A percentile compares a stretch with the other conserved stretches of the same genome.
These are phyloP conservation scores for Pantala flavescens DNA, from an alignment of 1,140 invertebrate genomes.

Conservation along the genomic window DNA sequence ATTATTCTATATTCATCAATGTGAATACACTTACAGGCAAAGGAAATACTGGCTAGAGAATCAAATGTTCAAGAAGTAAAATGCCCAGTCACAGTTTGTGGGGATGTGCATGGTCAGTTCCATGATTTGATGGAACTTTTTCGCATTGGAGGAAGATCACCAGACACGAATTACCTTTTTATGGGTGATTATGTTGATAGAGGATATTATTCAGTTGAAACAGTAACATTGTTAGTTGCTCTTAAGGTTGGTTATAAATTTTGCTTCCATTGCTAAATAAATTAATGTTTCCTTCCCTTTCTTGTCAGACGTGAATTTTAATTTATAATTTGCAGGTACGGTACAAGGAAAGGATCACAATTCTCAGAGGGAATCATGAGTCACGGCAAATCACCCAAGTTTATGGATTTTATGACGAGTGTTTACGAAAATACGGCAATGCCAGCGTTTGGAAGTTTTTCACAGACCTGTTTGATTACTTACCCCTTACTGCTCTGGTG, in stretches of 20 bases:
- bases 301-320: not conserved
- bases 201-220: conserved; percentile 99
- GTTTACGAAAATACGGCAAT: conserved; percentile 98
- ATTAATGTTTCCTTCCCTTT: not conserved
- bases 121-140: conserved; percentile 99
- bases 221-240: conserved; percentile 94
- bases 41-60: conserved; percentile 97
- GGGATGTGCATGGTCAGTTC: conserved; percentile 99
- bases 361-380: conserved; percentile 97
- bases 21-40: conserved; percentile 50
- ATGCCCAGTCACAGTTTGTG: conserved; percentile 98
- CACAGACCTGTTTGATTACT: conserved; percentile 98
- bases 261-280: not conserved
- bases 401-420: conserved; percentile 99
- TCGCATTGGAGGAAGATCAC: conserved; percentile 96
- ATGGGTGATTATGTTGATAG: conserved; percentile 99
- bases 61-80: conserved; percentile 99
- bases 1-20: too few relatives aligned
- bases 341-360: conserved; percentile 98
- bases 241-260: conserved; percentile 62
- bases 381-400: conserved; percentile 99
- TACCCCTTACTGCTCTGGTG: conserved; percentile 95
- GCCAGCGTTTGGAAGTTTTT: conserved; percentile 99
- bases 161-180: conserved; percentile 99
- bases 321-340: conserved; percentile 34